A percentile compares a stretch with the other conserved stretches of the same genome.
Evolutionary conservation across 2,888 invertebrate species (phyloP).

Genomic region (Bembecia ichneumoniformis): DNA sequence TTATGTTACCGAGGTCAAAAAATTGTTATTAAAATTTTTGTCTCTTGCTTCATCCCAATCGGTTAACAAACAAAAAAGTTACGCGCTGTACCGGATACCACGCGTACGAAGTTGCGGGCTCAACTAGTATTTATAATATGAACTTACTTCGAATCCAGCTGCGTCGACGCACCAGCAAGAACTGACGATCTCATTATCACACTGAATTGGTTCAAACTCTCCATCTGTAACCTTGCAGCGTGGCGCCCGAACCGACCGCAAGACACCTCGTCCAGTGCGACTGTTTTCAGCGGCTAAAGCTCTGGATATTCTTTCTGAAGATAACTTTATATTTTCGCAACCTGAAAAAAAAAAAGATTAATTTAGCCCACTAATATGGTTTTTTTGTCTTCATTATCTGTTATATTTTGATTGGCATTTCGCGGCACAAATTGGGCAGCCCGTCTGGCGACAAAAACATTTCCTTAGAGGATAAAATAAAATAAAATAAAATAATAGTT

Average conservation of each 20-base stretch:
- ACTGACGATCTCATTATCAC: constrained; percentile 79
- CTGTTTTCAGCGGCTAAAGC: constrained; percentile 63
- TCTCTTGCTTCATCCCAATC: too few species aligned
- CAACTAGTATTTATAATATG: not conserved
- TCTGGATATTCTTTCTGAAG: constrained; percentile 57
- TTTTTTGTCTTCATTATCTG: not conserved
- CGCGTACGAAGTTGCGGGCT: too few species aligned
- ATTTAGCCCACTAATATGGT: not conserved
- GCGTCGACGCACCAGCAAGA: constrained; percentile 89
- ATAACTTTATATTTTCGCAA: constrained; percentile 57
- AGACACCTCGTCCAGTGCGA: constrained; percentile 75
- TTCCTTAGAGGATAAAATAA: too few species aligned
- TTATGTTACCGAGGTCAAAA: too few species aligned
- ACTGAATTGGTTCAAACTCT: constrained; percentile 84
- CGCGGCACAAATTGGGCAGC: too few species aligned
- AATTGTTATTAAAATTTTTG: too few species aligned
- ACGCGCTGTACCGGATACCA: too few species aligned
- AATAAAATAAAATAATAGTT: too few species aligned
- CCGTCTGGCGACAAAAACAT: too few species aligned
- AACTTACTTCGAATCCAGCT: constrained; percentile 77
- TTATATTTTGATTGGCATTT: too few species aligned
- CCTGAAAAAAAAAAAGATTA: constrained; percentile 23
- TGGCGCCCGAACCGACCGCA: constrained; percentile 76
- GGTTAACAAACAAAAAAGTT: too few species aligned
- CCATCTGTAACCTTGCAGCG: constrained; percentile 80